phyloP scores from a whole-genome alignment of 2,797 vertebrate species.

The Megalops cyprinoides region DNA sequence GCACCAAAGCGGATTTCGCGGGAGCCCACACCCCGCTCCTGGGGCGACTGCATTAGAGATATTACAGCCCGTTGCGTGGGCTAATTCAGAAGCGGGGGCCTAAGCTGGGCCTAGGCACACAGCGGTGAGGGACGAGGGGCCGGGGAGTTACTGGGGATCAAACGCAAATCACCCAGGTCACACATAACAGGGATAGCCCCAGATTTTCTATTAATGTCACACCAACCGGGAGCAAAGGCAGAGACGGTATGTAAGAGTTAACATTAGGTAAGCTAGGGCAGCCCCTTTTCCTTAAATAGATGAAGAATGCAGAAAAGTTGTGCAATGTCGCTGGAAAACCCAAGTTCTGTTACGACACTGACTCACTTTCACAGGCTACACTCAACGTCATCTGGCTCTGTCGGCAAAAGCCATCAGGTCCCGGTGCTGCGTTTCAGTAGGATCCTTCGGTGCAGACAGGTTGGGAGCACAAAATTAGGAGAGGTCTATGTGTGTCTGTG shows the following conservation, averaged over 20 bases:
- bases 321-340: too few relatives aligned
- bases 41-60: constrained; percentile 15
- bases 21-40: neutral
- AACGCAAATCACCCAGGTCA: neutral
- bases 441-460: too few relatives aligned
- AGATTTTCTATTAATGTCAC: neutral
- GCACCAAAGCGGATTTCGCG: constrained; percentile 18
- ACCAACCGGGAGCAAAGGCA: neutral
- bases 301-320: too few relatives aligned
- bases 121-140: neutral
- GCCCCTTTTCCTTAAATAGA: too few relatives aligned
- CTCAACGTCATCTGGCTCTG: too few relatives aligned
- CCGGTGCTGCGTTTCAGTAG: too few relatives aligned
- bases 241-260: neutral
- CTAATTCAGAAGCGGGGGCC: neutral
- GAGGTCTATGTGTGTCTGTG: too few relatives aligned
- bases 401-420: too few relatives aligned
- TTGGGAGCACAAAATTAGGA: too few relatives aligned
- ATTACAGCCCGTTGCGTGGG: constrained; percentile 4
- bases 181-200: neutral
- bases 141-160: neutral
- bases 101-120: neutral
- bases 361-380: too few relatives aligned
- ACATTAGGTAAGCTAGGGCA: too few relatives aligned
- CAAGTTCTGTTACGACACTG: too few relatives aligned